A percentile compares a stretch with the other conserved stretches of the same genome.
phyloP scores from a whole-genome alignment of 2,113 vertebrate species.

The Cheilinus undulatus region DNA sequence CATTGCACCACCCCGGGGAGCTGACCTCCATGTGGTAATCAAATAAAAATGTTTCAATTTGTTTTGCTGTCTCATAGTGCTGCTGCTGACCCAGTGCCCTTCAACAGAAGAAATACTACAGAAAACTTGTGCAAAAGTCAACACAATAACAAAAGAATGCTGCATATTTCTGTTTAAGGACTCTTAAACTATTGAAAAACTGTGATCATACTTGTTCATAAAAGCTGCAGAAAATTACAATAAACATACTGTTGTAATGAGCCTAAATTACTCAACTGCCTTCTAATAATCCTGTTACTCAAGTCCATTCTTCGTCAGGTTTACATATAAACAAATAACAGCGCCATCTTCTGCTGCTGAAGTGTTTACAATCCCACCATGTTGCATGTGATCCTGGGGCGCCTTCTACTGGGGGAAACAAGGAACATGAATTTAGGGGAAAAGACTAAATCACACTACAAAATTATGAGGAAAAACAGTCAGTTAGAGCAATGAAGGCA shows the following conservation, averaged over 20 bases:
- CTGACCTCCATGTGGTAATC: constrained; percentile 62
- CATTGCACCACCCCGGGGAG: constrained; percentile 65
- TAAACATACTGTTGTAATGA: not conserved
- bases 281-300: constrained; percentile 3
- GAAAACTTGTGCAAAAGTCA: not conserved
- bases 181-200: not conserved
- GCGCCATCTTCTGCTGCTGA: constrained; percentile 50
- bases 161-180: not conserved
- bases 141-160: constrained; percentile 6
- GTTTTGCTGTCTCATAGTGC: constrained; percentile 19
- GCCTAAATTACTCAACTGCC: not conserved
- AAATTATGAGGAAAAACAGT: too few relatives aligned
- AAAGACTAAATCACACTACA: too few relatives aligned
- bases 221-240: not conserved
- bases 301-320: constrained; percentile 21
- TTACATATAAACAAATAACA: constrained; percentile 54
- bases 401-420: constrained; percentile 56
- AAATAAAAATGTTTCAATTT: constrained; percentile 34
- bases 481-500: too few relatives aligned
- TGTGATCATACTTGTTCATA: not conserved
- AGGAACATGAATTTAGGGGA: not conserved
- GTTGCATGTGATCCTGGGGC: not conserved
- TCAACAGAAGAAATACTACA: constrained; percentile 13
- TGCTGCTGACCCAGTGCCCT: not conserved
- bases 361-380: not conserved